Evolutionary conservation across 2,888 invertebrate species (phyloP).

Genomic region (Oxytorus armatus): DNA sequence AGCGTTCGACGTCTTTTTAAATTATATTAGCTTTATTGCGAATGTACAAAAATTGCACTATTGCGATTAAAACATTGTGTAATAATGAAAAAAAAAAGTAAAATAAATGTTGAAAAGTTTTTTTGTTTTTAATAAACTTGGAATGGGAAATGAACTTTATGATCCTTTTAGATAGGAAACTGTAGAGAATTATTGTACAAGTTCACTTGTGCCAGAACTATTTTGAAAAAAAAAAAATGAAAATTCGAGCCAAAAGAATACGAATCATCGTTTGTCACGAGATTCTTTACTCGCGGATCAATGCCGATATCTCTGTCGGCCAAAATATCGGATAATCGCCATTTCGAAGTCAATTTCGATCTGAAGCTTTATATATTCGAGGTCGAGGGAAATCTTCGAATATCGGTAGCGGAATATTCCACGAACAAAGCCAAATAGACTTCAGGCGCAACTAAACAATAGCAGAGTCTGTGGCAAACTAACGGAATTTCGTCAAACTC

Average conservation of each 20-base stretch:
- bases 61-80: neutral
- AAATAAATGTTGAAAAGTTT: neutral
- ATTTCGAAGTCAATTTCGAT: conserved; percentile 22
- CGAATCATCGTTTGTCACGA: neutral
- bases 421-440: neutral
- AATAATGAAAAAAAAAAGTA: neutral
- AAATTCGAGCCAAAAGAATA: neutral
- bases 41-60: neutral
- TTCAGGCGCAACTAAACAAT: conserved; percentile 41
- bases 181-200: neutral
- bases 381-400: neutral
- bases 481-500: conserved; percentile 45
- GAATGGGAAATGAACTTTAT: neutral
- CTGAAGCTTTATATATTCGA: conserved; percentile 3
- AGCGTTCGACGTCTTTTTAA: too few species aligned
- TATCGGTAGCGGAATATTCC: conserved; percentile 32
- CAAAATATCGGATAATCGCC: conserved; percentile 9
- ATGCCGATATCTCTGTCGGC: conserved; percentile 10
- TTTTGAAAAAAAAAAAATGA: neutral
- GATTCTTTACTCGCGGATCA: conserved; percentile 1
- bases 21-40: neutral
- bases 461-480: conserved; percentile 13
- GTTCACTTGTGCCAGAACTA: too few species aligned
- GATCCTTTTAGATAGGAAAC: neutral
- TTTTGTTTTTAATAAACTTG: neutral